Evolutionary conservation across 1,140 invertebrate genomes (phyloP).

Genomic region (Stegodyphus mimosarum): DNA sequence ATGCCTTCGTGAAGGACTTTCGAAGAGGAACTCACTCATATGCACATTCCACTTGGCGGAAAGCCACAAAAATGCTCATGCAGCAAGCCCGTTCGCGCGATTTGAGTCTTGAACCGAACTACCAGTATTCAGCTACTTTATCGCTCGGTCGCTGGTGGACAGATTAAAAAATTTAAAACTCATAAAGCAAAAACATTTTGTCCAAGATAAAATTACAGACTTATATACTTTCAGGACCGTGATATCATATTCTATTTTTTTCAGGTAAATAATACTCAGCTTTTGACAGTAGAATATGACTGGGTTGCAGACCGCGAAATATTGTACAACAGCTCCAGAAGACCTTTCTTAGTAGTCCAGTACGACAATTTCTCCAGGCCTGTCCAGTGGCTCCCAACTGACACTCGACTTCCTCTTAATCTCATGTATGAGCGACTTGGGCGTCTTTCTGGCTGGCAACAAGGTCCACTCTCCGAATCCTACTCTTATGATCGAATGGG

Average conservation of each 20-base stretch:
- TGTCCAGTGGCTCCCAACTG: conserved; percentile 86
- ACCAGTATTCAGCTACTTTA: no score
- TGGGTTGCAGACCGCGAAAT: conserved; percentile 88
- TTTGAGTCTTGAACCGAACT: no score
- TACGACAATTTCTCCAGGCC: conserved; percentile 91
- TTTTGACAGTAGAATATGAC: conserved; percentile 92
- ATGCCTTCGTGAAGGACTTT: no score
- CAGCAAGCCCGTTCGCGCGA: no score
- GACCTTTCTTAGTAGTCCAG: conserved; percentile 80
- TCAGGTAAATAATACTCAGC: conserved; percentile 89
- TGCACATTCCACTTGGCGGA: no score
- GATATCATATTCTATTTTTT: conserved; percentile 71
- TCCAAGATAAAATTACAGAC: no score
- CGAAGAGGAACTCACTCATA: no score
- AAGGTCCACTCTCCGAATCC: conserved; percentile 88
- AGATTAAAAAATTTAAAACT: no score
- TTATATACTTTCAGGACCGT: no score
- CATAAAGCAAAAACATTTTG: no score
- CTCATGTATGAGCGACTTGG: conserved; percentile 93
- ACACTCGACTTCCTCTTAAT: conserved; percentile 79
- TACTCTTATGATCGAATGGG: conserved; percentile 90
- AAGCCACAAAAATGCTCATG: no score
- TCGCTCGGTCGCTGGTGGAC: no score
- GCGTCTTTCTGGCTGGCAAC: conserved; percentile 88
- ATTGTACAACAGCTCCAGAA: conserved; percentile 70